Evolutionary conservation across 2,888 invertebrate genomes (phyloP).

Genomic region (Cotesia congregata): DNA sequence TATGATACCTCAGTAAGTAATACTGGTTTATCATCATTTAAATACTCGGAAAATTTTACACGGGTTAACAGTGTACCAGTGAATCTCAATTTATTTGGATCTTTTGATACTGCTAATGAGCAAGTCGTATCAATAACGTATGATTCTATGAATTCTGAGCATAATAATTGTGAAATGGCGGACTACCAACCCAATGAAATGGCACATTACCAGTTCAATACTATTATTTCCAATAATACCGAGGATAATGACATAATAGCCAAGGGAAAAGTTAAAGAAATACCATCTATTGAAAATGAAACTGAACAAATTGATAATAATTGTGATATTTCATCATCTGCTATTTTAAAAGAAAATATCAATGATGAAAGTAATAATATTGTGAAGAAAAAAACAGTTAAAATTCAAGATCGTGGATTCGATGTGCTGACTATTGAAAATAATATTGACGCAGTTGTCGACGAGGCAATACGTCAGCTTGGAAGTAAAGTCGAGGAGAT

Average conservation of each 20-base stretch:
- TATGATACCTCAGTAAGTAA: constrained; percentile 26
- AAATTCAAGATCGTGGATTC: constrained; percentile 64
- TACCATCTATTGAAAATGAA: constrained; percentile 23
- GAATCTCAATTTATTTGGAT: constrained; percentile 76
- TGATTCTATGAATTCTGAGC: constrained; percentile 19
- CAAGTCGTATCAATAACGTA: constrained; percentile 7
- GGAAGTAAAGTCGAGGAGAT: constrained; percentile 60
- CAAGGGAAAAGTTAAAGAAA: constrained; percentile 49
- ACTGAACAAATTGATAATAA: constrained; percentile 29
- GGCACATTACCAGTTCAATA: constrained; percentile 23
- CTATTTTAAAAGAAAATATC: background rate
- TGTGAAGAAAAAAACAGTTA: constrained; percentile 56
- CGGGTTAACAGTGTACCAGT: constrained; percentile 76
- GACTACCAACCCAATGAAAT: constrained; percentile 39
- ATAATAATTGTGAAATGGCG: constrained; percentile 51
- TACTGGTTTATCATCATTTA: constrained; percentile 50
- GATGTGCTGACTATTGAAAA: constrained; percentile 62
- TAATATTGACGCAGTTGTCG: constrained; percentile 61
- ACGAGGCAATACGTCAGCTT: constrained; percentile 61
- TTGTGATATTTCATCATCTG: background rate
- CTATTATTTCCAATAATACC: constrained; percentile 17
- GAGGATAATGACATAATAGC: background rate
- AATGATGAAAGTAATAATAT: constrained; percentile 19
- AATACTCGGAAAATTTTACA: constrained; percentile 65
- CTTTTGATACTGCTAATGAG: constrained; percentile 11